Percentiles rank a stretch among this genome's conserved stretches.
Evolutionary conservation across 2,113 vertebrate genomes (phyloP).

Genomic region (Uropsilus gracilis): DNA sequence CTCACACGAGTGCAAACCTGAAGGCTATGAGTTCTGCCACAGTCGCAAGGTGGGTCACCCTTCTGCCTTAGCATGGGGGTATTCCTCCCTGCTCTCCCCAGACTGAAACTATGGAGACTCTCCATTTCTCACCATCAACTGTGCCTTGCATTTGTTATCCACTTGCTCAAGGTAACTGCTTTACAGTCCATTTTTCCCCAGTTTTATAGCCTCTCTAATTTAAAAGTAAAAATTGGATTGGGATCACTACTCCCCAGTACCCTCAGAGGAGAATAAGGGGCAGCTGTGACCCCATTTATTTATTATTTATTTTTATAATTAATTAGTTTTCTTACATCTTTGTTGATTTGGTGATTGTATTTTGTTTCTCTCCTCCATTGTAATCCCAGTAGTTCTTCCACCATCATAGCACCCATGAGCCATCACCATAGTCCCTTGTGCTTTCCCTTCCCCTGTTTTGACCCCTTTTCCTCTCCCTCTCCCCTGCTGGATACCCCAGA

Average conservation of each 20-base stretch:
- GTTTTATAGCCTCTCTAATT: background rate
- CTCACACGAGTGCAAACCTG: conserved; percentile 96
- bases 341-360: too few species aligned
- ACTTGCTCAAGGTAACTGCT: background rate
- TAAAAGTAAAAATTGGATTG: background rate
- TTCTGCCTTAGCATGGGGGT: accelerated
- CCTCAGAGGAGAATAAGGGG: background rate
- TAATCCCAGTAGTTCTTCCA: too few species aligned
- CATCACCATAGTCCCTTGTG: too few species aligned
- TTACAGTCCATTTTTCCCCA: background rate
- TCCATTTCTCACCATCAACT: accelerated
- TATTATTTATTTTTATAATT: too few species aligned
- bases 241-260: background rate
- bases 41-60: conserved; percentile 86
- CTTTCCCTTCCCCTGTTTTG: too few species aligned
- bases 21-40: conserved; percentile 96
- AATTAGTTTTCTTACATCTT: too few species aligned
- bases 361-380: too few species aligned
- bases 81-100: accelerated
- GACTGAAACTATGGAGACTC: background rate
- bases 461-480: too few species aligned
- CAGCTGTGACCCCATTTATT: background rate
- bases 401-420: too few species aligned
- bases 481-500: too few species aligned
- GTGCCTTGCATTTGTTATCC: background rate